phyloP scores from a whole-genome alignment of 2,888 invertebrate species.

The Acronicta alni region DNA sequence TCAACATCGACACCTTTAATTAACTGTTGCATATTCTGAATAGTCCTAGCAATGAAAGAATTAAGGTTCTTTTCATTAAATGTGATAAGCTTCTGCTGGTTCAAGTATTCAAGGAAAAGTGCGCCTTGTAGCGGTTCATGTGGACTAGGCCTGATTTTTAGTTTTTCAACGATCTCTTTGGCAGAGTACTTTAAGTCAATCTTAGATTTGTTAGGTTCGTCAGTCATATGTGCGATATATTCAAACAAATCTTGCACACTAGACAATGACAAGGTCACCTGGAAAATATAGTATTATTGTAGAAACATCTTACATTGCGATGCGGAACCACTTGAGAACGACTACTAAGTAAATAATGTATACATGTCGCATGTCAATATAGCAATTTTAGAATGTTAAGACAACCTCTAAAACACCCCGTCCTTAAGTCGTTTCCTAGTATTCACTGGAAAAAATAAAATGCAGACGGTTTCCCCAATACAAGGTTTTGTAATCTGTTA shows the following conservation, averaged over 20 bases:
- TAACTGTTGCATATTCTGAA: slow-evolving; percentile 73
- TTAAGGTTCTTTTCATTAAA: slow-evolving; percentile 88
- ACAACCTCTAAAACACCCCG: too few relatives aligned
- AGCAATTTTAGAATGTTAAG: too few relatives aligned
- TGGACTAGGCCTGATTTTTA: slow-evolving; percentile 88
- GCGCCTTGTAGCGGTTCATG: slow-evolving; percentile 89
- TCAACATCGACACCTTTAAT: slow-evolving; percentile 86
- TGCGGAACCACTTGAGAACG: too few relatives aligned
- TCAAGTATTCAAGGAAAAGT: slow-evolving; percentile 79
- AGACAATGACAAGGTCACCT: slow-evolving; percentile 76
- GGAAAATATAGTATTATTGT: slow-evolving; percentile 38
- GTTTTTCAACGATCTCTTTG: slow-evolving; percentile 87
- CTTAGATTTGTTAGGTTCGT: slow-evolving; percentile 55
- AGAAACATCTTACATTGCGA: too few relatives aligned
- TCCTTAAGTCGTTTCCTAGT: too few relatives aligned
- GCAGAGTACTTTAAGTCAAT: slow-evolving; percentile 82
- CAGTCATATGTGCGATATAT: slow-evolving; percentile 54
- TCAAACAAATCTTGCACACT: slow-evolving; percentile 73
- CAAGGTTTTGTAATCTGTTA: too few relatives aligned
- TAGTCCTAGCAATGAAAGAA: slow-evolving; percentile 76
- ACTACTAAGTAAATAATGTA: too few relatives aligned
- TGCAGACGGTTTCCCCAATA: too few relatives aligned
- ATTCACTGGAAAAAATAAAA: too few relatives aligned
- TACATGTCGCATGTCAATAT: too few relatives aligned
- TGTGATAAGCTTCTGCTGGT: slow-evolving; percentile 82